Evolutionary conservation across 2,888 invertebrate genomes (phyloP).

Genomic region (Orthosia cruda): DNA sequence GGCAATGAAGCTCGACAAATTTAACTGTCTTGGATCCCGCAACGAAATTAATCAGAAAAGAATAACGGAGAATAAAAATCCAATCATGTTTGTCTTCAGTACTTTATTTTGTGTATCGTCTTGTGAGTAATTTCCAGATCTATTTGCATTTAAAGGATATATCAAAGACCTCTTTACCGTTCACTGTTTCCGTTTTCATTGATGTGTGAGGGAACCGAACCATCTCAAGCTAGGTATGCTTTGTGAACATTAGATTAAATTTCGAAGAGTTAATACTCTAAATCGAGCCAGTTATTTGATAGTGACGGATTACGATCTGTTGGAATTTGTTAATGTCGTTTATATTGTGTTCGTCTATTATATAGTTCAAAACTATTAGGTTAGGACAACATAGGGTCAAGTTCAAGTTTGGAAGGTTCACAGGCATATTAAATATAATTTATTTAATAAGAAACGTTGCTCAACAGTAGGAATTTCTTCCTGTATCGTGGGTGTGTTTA

Average conservation of each 20-base stretch:
- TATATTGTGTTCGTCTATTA: too few relatives aligned
- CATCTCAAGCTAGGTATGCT: neutral
- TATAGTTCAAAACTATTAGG: too few relatives aligned
- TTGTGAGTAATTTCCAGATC: neutral
- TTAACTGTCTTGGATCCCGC: too few relatives aligned
- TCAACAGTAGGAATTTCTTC: too few relatives aligned
- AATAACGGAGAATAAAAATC: too few relatives aligned
- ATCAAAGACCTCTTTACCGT: neutral
- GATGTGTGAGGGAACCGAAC: neutral
- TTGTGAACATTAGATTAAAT: constrained; percentile 10
- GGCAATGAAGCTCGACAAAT: too few relatives aligned
- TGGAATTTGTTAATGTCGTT: neutral
- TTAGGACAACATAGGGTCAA: too few relatives aligned
- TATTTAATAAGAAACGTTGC: too few relatives aligned
- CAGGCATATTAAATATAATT: too few relatives aligned
- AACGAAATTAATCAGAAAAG: too few relatives aligned
- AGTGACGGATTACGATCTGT: neutral
- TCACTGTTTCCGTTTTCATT: neutral
- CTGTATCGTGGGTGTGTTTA: too few relatives aligned
- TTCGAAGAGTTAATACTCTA: neutral
- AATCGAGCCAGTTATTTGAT: constrained; percentile 20
- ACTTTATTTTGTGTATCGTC: neutral
- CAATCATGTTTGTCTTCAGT: neutral
- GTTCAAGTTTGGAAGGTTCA: too few relatives aligned
- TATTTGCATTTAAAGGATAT: neutral